A percentile compares a stretch with the other conserved stretches of the same genome.
Conservation (phyloP, 1,140 invertebrate genomes). For the Berghia stephanieae region DNA sequence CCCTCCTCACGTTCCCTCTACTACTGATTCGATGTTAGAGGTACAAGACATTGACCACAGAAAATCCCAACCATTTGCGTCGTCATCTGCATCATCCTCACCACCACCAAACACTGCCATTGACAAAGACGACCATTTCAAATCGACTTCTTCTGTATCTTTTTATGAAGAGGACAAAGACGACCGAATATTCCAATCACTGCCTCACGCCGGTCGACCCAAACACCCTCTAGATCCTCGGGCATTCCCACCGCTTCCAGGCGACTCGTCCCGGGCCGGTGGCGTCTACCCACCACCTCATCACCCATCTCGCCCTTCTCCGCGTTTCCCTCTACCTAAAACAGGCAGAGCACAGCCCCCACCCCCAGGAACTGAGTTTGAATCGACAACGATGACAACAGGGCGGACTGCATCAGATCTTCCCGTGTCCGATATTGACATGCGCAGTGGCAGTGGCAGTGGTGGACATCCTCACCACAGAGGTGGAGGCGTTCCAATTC, state of each 20-base stretch:
- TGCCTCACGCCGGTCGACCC: not conserved
- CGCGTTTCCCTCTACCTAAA: not conserved
- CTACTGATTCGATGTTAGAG: conserved; percentile 3
- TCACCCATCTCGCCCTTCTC: not conserved
- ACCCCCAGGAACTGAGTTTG: conserved; percentile 35
- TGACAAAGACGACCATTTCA: too few species aligned
- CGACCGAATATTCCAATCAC: not conserved
- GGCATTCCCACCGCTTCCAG: conserved; percentile 17
- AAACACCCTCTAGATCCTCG: conserved; percentile 1
- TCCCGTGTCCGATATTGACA: conserved; percentile 14
- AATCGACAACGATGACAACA: not conserved
- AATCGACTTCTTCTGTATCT: too few species aligned
- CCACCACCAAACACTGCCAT: too few species aligned
- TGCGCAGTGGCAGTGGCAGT: conserved; percentile 11
- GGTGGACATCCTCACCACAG: not conserved
- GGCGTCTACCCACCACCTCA: not conserved
- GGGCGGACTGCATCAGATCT: not conserved
- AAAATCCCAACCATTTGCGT: too few species aligned
- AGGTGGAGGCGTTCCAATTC: not conserved
- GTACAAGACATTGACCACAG: conserved; percentile 16
- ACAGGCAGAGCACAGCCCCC: conserved; percentile 28
- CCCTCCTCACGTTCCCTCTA: not conserved
- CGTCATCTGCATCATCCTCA: not conserved
- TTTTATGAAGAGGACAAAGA: conserved; percentile 10
- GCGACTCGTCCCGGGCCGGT: too few species aligned